Conservation (phyloP, 2,888 invertebrate genomes). For the Anorthoa munda region DNA sequence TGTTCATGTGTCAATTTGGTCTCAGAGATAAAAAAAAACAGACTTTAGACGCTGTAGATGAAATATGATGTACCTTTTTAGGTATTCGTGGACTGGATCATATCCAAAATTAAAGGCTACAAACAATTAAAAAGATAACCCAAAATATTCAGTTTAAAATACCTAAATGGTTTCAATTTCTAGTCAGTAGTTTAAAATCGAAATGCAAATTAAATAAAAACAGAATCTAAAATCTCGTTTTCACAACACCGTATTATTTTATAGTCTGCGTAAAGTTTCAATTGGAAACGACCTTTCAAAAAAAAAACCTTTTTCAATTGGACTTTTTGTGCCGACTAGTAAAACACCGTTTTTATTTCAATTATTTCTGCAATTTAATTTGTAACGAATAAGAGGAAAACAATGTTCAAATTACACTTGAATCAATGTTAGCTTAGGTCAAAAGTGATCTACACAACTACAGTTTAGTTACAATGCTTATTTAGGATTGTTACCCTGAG, state of each 20-base stretch:
- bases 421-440: constrained; percentile 58
- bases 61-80: no score
- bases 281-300: constrained; percentile 24
- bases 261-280: constrained; percentile 27
- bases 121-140: constrained; percentile 1
- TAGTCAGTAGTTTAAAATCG: constrained; percentile 21
- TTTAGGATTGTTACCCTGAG: constrained; percentile 51
- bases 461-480: constrained; percentile 53
- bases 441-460: constrained; percentile 22
- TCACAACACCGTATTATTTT: constrained; percentile 37
- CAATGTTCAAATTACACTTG: constrained; percentile 33
- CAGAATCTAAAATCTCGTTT: constrained; percentile 28
- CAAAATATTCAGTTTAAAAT: constrained; percentile 14
- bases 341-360: constrained; percentile 4
- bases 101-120: neutral
- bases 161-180: constrained; percentile 9
- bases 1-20: no score
- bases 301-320: constrained; percentile 27
- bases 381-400: constrained; percentile 27
- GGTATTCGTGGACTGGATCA: no score
- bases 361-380: constrained; percentile 23
- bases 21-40: no score
- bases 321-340: constrained; percentile 11
- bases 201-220: constrained; percentile 43
- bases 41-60: no score